phyloP scores from a whole-genome alignment of 2,797 vertebrate species.

The Falco naumanni region DNA sequence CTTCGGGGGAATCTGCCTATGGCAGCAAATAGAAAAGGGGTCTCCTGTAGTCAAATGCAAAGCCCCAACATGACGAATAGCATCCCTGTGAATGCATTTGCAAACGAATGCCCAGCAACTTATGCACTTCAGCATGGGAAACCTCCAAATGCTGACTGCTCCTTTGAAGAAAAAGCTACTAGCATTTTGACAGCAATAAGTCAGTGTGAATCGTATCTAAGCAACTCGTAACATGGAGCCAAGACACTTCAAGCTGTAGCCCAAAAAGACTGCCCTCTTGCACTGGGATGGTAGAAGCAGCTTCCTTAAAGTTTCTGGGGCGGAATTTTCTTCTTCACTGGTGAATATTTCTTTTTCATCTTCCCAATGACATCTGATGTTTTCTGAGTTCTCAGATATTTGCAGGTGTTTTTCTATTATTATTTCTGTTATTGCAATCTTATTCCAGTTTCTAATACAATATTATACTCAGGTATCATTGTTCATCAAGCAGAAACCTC shows the following conservation, averaged over 20 bases:
- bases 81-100: not conserved
- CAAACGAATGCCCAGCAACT: not conserved
- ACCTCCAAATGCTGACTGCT: not conserved
- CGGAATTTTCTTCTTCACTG: not conserved
- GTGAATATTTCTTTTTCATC: not conserved
- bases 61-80: not conserved
- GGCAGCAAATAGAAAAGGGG: not conserved
- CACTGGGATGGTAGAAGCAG: not conserved
- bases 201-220: not conserved
- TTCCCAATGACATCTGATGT: not conserved
- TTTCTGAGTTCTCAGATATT: not conserved
- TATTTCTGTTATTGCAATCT: not conserved
- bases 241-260: not conserved
- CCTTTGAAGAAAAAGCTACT: not conserved
- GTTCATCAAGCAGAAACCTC: not conserved
- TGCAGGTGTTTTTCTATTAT: not conserved
- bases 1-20: not conserved
- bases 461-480: not conserved
- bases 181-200: not conserved
- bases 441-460: not conserved
- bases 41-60: not conserved
- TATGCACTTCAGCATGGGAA: rapidly evolving
- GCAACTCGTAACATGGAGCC: not conserved
- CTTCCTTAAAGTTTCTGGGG: not conserved
- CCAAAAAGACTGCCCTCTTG: not conserved